Conservation (phyloP, 2,888 invertebrate genomes). For the Acheta domesticus region DNA sequence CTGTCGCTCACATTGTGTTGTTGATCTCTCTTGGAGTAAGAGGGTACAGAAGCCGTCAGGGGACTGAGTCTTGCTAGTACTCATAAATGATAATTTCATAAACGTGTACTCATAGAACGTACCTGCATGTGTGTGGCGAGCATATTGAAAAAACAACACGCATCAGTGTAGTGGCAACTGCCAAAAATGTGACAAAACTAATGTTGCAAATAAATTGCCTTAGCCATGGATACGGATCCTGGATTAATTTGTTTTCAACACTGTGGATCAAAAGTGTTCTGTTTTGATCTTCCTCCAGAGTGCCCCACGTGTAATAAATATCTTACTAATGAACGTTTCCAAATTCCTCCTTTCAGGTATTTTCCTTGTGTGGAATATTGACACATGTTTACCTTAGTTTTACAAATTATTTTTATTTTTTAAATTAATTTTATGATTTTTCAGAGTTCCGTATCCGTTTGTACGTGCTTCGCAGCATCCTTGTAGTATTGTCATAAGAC, state of each 20-base stretch:
- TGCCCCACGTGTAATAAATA: slow-evolving; percentile 76
- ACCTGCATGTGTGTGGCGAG: no score
- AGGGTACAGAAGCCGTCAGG: no score
- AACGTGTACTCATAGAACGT: no score
- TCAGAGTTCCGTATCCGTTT: slow-evolving; percentile 81
- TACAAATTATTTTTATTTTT: neutral
- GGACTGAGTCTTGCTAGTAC: no score
- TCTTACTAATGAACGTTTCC: slow-evolving; percentile 54
- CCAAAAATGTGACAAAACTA: no score
- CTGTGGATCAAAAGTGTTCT: slow-evolving; percentile 78
- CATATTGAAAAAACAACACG: no score
- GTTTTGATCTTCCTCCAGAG: slow-evolving; percentile 68
- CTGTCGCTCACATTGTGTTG: neutral
- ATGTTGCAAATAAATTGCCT: neutral
- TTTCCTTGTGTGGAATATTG: neutral
- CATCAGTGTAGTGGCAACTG: no score
- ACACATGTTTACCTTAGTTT: neutral
- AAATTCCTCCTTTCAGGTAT: slow-evolving; percentile 73
- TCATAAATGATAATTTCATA: no score
- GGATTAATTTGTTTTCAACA: slow-evolving; percentile 89
- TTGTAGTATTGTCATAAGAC: slow-evolving; percentile 79
- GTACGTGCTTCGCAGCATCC: slow-evolving; percentile 75
- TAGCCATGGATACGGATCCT: slow-evolving; percentile 56
- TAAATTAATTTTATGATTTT: slow-evolving; percentile 48
- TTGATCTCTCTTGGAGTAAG: no score